Conservation (phyloP, 2,113 vertebrate genomes). For the Symphodus melops region DNA sequence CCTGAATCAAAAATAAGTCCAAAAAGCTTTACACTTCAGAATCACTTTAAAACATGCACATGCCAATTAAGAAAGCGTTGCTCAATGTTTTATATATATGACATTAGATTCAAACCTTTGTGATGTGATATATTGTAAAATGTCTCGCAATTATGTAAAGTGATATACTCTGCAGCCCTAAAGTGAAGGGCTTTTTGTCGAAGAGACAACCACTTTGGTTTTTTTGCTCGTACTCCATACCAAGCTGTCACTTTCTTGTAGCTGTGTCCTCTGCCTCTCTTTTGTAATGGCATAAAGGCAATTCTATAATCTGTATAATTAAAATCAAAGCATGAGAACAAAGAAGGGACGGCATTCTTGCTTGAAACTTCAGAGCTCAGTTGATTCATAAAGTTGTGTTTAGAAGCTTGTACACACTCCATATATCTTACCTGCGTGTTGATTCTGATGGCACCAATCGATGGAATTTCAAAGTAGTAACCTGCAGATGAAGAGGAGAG, state of each 20-base stretch:
- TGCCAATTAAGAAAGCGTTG: no score
- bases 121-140: no score
- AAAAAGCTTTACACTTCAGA: no score
- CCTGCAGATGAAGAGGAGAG: slow-evolving; percentile 80
- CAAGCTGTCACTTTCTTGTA: slow-evolving; percentile 31
- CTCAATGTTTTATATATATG: no score
- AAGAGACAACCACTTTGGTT: background rate
- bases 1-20: no score
- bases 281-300: slow-evolving; percentile 22
- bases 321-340: slow-evolving; percentile 46
- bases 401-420: background rate
- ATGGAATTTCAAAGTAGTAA: slow-evolving; percentile 99
- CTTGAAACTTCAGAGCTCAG: no score
- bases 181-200: slow-evolving; percentile 10
- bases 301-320: slow-evolving; percentile 43
- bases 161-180: no score
- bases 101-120: no score
- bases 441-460: slow-evolving; percentile 97
- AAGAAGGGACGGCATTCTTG: background rate
- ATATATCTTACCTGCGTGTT: slow-evolving; percentile 91
- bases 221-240: slow-evolving; percentile 42
- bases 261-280: slow-evolving; percentile 5
- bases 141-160: no score
- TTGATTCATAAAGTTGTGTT: background rate
- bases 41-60: no score